Evolutionary conservation across 1,140 invertebrate genomes (phyloP).

Genomic region (Phenacoccus solenopsis): DNA sequence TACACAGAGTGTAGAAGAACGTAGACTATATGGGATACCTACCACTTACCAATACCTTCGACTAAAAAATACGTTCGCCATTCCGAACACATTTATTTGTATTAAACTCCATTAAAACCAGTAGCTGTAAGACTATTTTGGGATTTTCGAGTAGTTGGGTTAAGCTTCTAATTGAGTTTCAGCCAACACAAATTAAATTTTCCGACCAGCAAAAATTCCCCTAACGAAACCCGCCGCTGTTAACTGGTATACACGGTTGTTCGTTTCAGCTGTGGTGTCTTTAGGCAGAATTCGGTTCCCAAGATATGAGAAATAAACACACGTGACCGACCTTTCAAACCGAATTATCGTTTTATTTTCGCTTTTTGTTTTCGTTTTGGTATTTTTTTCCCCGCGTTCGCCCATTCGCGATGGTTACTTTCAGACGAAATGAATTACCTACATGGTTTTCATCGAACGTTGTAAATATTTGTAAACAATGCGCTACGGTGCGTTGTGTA

Average conservation of each 20-base stretch:
- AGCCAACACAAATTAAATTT: conserved; percentile 13
- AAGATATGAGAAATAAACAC: conserved; percentile 8
- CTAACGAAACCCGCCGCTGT: background rate
- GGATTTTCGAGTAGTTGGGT: background rate
- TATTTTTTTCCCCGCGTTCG: background rate
- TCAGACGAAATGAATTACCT: no score
- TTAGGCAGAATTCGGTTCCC: conserved; percentile 6
- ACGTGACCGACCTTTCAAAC: conserved; percentile 15
- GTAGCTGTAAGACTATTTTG: conserved; percentile 7
- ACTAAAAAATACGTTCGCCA: background rate
- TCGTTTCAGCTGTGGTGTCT: background rate
- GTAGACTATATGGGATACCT: background rate
- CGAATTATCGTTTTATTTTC: conserved; percentile 14
- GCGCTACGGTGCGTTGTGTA: no score
- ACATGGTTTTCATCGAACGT: no score
- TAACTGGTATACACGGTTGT: background rate
- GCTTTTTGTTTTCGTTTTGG: background rate
- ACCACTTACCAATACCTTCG: background rate
- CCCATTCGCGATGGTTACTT: no score
- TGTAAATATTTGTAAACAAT: no score
- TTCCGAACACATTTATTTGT: conserved; percentile 8
- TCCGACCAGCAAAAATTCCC: conserved; percentile 8
- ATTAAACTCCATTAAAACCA: background rate
- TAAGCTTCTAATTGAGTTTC: conserved; percentile 9
- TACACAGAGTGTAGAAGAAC: background rate